These are phyloP conservation scores for Stictocephala bisonia DNA, from an alignment of 2,888 invertebrate genomes.

Conservation along the genomic window DNA sequence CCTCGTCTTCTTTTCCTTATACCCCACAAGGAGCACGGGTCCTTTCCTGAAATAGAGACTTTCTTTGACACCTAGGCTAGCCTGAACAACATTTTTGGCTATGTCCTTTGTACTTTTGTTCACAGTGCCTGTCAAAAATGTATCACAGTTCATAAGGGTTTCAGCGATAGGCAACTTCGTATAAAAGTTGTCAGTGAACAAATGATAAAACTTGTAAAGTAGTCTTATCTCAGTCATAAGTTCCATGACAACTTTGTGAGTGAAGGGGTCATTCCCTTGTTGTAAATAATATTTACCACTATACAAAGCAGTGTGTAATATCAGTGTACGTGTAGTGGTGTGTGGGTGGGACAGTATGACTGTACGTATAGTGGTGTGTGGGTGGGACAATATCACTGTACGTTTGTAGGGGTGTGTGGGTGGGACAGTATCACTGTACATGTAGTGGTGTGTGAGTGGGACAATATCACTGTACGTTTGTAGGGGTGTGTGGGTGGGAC, in stretches of 20 bases:
- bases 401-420: no score
- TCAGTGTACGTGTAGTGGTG: no score
- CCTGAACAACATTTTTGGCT: no score
- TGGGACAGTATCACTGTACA: no score
- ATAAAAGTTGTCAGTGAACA: constrained; percentile 32
- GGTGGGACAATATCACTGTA: no score
- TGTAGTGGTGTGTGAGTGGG: no score
- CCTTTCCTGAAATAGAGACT: not conserved
- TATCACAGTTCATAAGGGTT: not conserved
- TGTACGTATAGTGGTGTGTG: no score
- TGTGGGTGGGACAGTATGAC: no score
- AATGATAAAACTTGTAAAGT: constrained; percentile 19
- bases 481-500: no score
- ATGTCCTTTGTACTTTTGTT: constrained; percentile 23
- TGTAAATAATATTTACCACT: constrained; percentile 4
- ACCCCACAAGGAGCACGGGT: constrained; percentile 1
- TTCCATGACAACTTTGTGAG: constrained; percentile 33
- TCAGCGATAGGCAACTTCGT: constrained; percentile 27
- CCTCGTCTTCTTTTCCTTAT: constrained; percentile 17
- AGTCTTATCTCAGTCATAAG: constrained; percentile 48
- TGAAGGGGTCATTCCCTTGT: constrained; percentile 7
- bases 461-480: no score
- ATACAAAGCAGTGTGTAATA: constrained; percentile 19
- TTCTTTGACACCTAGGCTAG: not conserved
- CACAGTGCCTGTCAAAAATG: no score